phyloP scores from a whole-genome alignment of 2,113 vertebrate species.

The Phocoena sinus region DNA sequence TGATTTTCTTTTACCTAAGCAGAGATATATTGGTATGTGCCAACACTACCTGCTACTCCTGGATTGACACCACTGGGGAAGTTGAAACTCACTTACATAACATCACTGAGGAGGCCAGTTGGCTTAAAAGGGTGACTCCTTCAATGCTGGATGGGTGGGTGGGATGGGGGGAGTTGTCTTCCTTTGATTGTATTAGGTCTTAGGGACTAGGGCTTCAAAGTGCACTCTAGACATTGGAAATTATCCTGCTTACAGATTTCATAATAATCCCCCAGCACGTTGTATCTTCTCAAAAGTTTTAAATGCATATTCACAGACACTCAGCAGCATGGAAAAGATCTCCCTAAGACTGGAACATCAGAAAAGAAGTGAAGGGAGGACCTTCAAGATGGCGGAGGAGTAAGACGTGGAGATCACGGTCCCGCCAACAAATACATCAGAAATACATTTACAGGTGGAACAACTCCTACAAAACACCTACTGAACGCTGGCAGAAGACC shows the following conservation, averaged over 20 bases:
- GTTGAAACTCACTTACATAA: not conserved
- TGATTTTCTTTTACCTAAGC: not conserved
- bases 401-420: too few species aligned
- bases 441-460: too few species aligned
- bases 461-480: too few species aligned
- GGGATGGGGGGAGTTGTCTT: not conserved
- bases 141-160: not conserved
- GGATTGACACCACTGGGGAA: not conserved
- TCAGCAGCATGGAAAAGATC: not conserved
- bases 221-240: not conserved
- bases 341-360: not conserved
- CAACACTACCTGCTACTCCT: not conserved
- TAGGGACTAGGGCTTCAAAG: not conserved
- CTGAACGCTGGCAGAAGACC: too few species aligned
- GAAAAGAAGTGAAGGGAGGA: not conserved
- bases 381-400: too few species aligned
- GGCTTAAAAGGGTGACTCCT: not conserved
- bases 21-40: not conserved
- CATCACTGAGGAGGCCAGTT: not conserved
- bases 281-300: not conserved
- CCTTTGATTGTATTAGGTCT: not conserved
- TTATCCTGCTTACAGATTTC: not conserved
- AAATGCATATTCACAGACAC: not conserved
- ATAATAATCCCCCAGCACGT: not conserved
- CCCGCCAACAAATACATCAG: too few species aligned